Evolutionary conservation across 53 echinoderm and acorn worm genomes (phyloP).

Genomic region (Antedon mediterranea): DNA sequence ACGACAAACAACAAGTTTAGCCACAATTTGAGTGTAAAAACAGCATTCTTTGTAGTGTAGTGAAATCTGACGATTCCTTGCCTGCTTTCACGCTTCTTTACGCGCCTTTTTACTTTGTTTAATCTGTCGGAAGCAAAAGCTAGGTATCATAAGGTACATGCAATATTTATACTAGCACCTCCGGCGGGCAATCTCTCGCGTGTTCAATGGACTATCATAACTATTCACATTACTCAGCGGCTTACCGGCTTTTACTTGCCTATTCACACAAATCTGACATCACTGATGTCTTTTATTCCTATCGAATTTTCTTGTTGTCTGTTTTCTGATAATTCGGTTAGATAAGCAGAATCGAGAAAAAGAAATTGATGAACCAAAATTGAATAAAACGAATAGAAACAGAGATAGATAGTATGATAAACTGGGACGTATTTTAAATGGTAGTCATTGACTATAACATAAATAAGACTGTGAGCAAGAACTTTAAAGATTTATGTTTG

Average conservation of each 20-base stretch:
- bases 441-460: no score
- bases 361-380: no score
- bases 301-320: neutral
- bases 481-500: no score
- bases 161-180: neutral
- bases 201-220: neutral
- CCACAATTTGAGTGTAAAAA: neutral
- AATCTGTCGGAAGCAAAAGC: neutral
- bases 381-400: no score
- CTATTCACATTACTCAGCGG: neutral
- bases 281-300: neutral
- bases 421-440: no score
- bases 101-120: neutral
- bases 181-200: neutral
- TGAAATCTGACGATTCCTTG: neutral
- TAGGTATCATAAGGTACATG: neutral
- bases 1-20: neutral
- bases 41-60: neutral
- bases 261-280: neutral
- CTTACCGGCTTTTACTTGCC: neutral
- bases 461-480: no score
- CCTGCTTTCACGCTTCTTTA: neutral
- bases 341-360: neutral
- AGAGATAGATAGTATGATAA: no score
- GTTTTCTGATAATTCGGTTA: neutral